Evolutionary conservation across 2,888 invertebrate species (phyloP), one percentile per base, ranked within the genome.

Genomic region (Epinotia demarniana): DNA sequence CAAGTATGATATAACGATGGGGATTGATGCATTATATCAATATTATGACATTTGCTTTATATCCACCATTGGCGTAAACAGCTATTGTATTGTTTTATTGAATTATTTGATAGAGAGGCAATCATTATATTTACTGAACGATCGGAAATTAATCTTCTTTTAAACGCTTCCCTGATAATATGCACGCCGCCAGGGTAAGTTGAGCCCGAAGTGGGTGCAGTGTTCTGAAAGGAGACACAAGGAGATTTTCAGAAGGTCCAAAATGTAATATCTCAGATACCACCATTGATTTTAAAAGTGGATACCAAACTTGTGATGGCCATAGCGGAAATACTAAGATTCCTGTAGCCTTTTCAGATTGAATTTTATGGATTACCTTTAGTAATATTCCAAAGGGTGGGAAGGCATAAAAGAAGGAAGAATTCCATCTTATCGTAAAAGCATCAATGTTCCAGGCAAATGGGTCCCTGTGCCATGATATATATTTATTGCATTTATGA

Each of bases 341-440:
- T 12, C 76, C 72, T 9, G 60, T 63, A 18, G 76, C 67, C 55
- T 55, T 46, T 19, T 78, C 73, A 2, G 12, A 23, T 55, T 33
- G 71, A 70, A 78, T 70, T 70, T 77, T 77, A 27, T 75, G 62
- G 27, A 75, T 13, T 16, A 70, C 70, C 67, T 69, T 78, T 53
- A 77, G 70, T 27, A 78, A 55, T 18, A 76, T 53, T 11, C 39
- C 73, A 43, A 79, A 77, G 18, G 77, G 77, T 6, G 78, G 77
- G 53, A 78, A 78, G 13, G 78, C 77, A 58, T 78, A 79, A 55
- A 79, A 79, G 43, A 63, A 75, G 69, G 0, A 72, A 58, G 53
- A 2, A 3, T 16, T n/a, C 78, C 76, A 78, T 33, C 66, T 53
- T 6, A 78, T 16, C 18, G 78, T 78, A 19, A 78, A 78, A 43